phyloP scores from a whole-genome alignment of 1,140 invertebrate species.

The Leucophenga varia region DNA sequence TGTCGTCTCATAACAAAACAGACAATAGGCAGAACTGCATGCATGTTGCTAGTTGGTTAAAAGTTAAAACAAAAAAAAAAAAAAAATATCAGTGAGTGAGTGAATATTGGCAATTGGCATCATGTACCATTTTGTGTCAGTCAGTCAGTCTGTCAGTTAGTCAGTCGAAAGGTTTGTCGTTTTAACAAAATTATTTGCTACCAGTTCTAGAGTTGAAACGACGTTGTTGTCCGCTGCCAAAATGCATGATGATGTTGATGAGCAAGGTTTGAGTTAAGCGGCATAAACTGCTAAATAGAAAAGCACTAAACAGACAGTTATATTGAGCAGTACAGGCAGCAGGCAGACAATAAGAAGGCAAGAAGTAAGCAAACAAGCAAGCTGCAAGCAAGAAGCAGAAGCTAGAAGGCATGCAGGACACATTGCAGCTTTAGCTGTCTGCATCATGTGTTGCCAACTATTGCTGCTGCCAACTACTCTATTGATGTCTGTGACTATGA shows the following conservation, averaged over 20 bases:
- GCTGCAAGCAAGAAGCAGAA: too few relatives aligned
- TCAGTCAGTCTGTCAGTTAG: constrained; percentile 11
- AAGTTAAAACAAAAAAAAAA: too few relatives aligned
- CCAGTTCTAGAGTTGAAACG: constrained; percentile 12
- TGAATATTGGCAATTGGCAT: constrained; percentile 45
- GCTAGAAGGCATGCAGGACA: too few relatives aligned
- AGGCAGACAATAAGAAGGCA: too few relatives aligned
- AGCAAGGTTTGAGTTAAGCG: too few relatives aligned
- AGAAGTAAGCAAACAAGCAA: constrained; percentile 46
- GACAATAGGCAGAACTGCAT: constrained; percentile 15
- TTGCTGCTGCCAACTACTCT: constrained; percentile 25
- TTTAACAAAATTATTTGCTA: constrained; percentile 43
- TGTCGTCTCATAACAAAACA: too few relatives aligned
- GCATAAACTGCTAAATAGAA: too few relatives aligned
- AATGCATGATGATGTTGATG: not conserved
- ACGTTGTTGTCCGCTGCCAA: constrained; percentile 1
- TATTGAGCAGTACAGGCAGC: too few relatives aligned
- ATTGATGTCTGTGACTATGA: not conserved
- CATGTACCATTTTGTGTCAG: constrained; percentile 41
- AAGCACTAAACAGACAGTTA: constrained; percentile 43
- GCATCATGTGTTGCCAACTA: constrained; percentile 24
- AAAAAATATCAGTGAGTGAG: too few relatives aligned
- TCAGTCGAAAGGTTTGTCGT: constrained; percentile 40
- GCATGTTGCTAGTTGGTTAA: too few relatives aligned
- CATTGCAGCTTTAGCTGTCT: too few relatives aligned